Evolutionary conservation across 2,113 vertebrate species (phyloP).

Genomic region (Sclerurus mexicanus): DNA sequence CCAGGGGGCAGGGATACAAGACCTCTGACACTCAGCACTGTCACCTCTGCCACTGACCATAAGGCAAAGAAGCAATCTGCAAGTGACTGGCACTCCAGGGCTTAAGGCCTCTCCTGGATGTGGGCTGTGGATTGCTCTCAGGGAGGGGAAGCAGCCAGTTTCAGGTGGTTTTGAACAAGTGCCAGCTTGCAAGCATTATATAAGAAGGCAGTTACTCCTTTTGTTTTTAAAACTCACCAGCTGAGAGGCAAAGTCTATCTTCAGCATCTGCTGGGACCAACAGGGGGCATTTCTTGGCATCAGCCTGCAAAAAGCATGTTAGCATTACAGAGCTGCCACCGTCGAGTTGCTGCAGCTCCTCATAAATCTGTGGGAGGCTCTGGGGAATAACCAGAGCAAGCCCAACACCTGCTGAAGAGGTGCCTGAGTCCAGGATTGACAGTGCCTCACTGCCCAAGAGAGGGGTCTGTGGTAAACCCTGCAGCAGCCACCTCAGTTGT

Average conservation of each 20-base stretch:
- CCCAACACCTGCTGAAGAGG: not conserved
- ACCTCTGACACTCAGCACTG: not conserved
- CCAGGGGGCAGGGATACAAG: not conserved
- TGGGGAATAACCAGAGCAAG: not conserved
- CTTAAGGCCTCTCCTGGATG: constrained; percentile 6
- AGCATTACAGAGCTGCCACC: not conserved
- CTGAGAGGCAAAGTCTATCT: constrained; percentile 63
- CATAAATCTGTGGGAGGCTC: not conserved
- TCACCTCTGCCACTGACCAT: not conserved
- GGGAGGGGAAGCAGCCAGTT: not conserved
- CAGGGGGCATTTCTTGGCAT: constrained; percentile 67
- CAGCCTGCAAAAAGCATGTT: constrained; percentile 74
- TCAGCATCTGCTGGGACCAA: constrained; percentile 72
- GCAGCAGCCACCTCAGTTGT: not conserved
- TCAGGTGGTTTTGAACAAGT: constrained; percentile 7
- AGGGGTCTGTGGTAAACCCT: not conserved
- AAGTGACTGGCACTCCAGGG: not conserved
- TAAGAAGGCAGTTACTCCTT: not conserved
- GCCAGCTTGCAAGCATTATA: not conserved
- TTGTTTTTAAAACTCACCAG: constrained; percentile 86
- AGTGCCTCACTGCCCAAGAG: not conserved
- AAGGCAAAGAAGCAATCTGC: not conserved
- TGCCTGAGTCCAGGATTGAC: rapidly evolving
- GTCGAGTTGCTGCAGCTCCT: not conserved
- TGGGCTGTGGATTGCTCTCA: not conserved